Conservation (phyloP, 2,113 vertebrate species). For the Nanger granti region DNA sequence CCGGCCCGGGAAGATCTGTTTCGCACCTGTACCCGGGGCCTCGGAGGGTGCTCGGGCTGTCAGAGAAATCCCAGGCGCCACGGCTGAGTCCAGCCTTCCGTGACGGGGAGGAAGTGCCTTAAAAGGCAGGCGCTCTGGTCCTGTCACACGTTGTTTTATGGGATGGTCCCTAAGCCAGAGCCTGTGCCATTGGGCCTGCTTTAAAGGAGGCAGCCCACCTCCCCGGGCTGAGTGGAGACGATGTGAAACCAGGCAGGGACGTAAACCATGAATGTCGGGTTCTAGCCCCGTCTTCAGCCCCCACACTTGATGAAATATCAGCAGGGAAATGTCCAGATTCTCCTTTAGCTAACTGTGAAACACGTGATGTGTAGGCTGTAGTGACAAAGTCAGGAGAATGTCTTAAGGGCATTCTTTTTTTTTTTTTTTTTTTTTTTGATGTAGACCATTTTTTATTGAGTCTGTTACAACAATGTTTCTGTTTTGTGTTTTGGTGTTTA, state of each 20-base stretch:
- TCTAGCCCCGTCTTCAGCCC: background rate
- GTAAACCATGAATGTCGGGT: background rate
- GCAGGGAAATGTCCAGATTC: background rate
- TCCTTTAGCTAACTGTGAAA: background rate
- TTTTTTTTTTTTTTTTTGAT: background rate
- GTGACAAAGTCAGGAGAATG: background rate
- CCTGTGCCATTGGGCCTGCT: background rate
- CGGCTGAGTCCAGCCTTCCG: conserved; percentile 33
- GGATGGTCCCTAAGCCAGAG: conserved; percentile 28
- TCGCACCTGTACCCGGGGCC: conserved; percentile 50
- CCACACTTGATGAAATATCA: background rate
- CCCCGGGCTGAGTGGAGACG: background rate
- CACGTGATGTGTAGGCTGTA: background rate
- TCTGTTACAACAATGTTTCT: background rate
- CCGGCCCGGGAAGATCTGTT: conserved; percentile 51
- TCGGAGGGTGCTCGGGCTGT: conserved; percentile 3
- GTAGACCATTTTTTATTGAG: background rate
- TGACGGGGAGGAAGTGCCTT: conserved; percentile 49
- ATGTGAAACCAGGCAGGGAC: background rate
- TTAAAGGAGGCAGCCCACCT: background rate
- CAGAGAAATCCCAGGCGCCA: background rate
- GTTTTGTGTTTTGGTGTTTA: background rate
- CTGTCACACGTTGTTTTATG: conserved; percentile 49
- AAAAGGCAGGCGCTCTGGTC: conserved; percentile 41
- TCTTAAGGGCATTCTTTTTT: background rate